Percentiles rank a stretch among this genome's conserved stretches.
Evolutionary conservation across 1,140 invertebrate genomes (phyloP).

Genomic region (Coboldia fuscipes): DNA sequence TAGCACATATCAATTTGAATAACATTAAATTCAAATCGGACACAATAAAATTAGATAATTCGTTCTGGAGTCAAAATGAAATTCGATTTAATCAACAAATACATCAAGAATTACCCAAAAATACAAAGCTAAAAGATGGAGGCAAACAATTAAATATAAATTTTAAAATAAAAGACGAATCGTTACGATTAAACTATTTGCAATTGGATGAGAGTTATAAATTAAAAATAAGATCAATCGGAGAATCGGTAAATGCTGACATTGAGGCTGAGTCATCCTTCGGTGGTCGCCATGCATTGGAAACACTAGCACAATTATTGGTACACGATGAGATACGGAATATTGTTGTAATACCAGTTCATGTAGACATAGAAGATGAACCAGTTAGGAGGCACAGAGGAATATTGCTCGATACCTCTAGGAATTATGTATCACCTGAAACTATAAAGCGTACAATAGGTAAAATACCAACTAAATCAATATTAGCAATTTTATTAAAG

Average conservation of each 20-base stretch:
- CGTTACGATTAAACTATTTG: conserved; percentile 11
- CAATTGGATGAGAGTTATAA: conserved; percentile 39
- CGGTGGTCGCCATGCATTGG: conserved; percentile 42
- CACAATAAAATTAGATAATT: background rate
- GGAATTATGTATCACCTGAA: conserved; percentile 43
- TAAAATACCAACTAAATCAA: too few species aligned
- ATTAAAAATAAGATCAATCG: conserved; percentile 23
- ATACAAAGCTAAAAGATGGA: background rate
- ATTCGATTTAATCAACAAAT: background rate
- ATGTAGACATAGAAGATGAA: conserved; percentile 33
- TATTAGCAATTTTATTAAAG: too few species aligned
- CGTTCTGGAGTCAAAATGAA: background rate
- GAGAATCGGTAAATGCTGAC: conserved; percentile 27
- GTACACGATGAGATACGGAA: conserved; percentile 36
- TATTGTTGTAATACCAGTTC: conserved; percentile 26
- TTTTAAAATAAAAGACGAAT: background rate
- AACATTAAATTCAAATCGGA: too few species aligned
- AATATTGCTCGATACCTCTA: conserved; percentile 43
- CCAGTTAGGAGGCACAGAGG: conserved; percentile 48
- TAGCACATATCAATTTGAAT: too few species aligned
- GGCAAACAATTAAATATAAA: background rate
- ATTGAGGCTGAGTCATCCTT: conserved; percentile 40
- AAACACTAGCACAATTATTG: conserved; percentile 48
- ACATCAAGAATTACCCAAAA: background rate
- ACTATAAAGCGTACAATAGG: conserved; percentile 40